Base-by-base conservation (phyloP, 2,113 vertebrate genomes). In the Marmota monax region DNA sequence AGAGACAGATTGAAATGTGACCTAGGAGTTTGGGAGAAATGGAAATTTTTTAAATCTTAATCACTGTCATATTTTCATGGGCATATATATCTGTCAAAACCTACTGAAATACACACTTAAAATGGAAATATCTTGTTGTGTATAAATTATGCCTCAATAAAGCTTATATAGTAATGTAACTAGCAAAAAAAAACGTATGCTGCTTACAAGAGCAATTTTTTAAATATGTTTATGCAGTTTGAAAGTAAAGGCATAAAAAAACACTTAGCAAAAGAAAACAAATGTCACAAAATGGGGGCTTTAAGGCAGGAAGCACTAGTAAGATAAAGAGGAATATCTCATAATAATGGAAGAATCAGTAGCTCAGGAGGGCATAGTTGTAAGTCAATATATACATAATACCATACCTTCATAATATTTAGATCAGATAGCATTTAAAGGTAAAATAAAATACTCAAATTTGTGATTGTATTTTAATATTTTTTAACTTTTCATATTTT, bases 181-280 rank as follows among this genome's bases (percentile, higher is more conserved):
- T 34, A 84, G 42, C 13, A 65, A 79, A 94, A 65, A 79, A 94
- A 83, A 67, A 34, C 4, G 73, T 34, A 32, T 34, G 56, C 10
- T 42, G 51, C 29, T 78, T 94, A 39, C 5, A 73, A 72, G 18
- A 39, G 34, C 23, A 13, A 48, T 73, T 58, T 74, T 80, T 39
- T n/a, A n/a, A 45, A 96, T 14, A 58, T 80, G 12, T 53, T 16
- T 77, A 42, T 51, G 85, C 25, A 61, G 9, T 74, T 80, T 95
- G 51, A 76, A 86, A 80, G 16, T n/a, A 82, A 84, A 92, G 80
- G 25, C 56, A 85, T 85, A 48, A 37, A 42, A 85, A 86, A 90
- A 56, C 10, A 25, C 34, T 78, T 56, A 48, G 16, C 13, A 53
- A 77, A 95, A 93, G 37, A 86, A 78, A 72, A 56, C 25, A 23